Evolutionary conservation across 2,888 invertebrate genomes (phyloP), one percentile per base, ranked within the genome.

Genomic region (Mythimna pallens): DNA sequence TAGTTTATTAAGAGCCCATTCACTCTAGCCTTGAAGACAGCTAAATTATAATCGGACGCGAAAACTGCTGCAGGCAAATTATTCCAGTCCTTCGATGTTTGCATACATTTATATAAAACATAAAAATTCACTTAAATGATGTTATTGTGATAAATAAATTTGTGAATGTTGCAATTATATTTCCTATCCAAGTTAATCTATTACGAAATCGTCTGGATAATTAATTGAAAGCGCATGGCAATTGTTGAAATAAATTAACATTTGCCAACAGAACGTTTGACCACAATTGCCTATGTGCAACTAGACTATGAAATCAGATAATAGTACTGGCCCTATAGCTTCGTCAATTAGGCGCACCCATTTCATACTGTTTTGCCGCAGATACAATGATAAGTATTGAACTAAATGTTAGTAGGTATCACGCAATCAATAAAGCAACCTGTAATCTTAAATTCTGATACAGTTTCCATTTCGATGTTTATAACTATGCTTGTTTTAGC

Each of bases 191-290:
- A 47, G 2, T 36, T 54, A 22, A 74, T 70, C 30, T 20, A 47
- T 76, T 64, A 30, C 64, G 40, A 65, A 64, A 61, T 40, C 3
- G 5, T 40, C 9, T 40, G 54, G 40, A 68, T 58, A 12, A 52
- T 62, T 73, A 76, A 81, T 69, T 50, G 40, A 73, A 77, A 65
- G 57, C 30, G 25, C 30, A 61, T 54, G 12, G 20, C 17, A 59
- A 40, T 58, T 58, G 58, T 9, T 58, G 7, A 20, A 54, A 63
- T 77, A 65, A 73, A 65, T 68, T 63, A 58, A 30, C 73, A 73
- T 77, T 77, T 68, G 50, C 57, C 78, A 77, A 77, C 40, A 12
- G n/a, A 58, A 43, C 12, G 25, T 6, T 47, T 30, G n/a, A 72
- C 72, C 81, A 72, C 67, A 79, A 70, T 65, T 70, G 9, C 10